Evolutionary conservation across 1,140 invertebrate species (phyloP), one percentile per base, ranked within the genome.

Genomic region (Zaprionus tsacasi): DNA sequence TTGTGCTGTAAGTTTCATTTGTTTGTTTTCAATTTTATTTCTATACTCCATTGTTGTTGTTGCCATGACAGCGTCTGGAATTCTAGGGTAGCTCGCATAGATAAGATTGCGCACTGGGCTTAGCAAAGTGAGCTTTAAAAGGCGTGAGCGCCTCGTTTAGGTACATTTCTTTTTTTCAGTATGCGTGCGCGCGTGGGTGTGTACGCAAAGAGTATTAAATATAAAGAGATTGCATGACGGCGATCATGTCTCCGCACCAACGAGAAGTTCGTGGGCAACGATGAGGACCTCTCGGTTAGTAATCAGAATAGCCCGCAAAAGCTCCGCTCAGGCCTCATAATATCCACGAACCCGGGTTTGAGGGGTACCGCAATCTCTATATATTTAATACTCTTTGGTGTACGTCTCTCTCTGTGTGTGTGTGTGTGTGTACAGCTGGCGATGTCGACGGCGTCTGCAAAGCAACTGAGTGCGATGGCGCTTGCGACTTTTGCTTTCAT

Each of bases 41-140:
- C 13, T 30, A 8, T 66, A n/a, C n/a, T 56, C 21, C 50, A 65
- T 72, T 56, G n/a, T 79, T 59, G 36, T 68, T 75, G 83, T 89
- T 89, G 76, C 71, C 85, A 88, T 88, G 78, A 89, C 83, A 89
- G 69, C 85, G 57, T 27, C 43, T 70, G 67, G 35, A 61, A 70
- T 75, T 43, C 48, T 64, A 36, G 52, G 35, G 61, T 55, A 66
- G 64, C 68, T 70, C 54, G 66, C 30, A 43, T 13, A 54, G 80
- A 91, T 83, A 81, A 89, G 79, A 90, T 78, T 79, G 79, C 70
- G 67, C 65, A 71, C 78, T 89, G 21, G 38, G 68, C 75, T 87
- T 85, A 86, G 54, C 52, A 13, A 40, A 43, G 40, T n/a, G 13
- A 40, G 50, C 61, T 70, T 75, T 45, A 38, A 66, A 66, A 59